phyloP scores from a whole-genome alignment of 2,113 vertebrate species.

The Salminus brasiliensis region DNA sequence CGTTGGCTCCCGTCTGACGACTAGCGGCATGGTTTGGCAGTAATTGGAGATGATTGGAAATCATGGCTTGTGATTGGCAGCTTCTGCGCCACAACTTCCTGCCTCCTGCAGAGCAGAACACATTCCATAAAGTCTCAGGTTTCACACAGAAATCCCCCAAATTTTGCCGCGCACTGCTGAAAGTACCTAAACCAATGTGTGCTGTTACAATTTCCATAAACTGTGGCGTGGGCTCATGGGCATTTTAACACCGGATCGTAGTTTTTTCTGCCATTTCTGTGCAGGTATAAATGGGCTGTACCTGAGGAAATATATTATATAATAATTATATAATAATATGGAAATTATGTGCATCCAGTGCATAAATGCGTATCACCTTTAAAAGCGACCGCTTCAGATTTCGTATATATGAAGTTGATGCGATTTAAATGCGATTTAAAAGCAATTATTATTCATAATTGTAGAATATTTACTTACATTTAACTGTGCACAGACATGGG shows the following conservation, averaged over 20 bases:
- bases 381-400: too few relatives aligned
- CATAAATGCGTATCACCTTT: too few relatives aligned
- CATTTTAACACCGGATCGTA: too few relatives aligned
- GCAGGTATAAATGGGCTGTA: too few relatives aligned
- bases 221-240: too few relatives aligned
- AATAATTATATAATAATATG: too few relatives aligned
- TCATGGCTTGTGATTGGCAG: conserved; percentile 60
- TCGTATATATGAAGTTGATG: too few relatives aligned
- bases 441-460: too few relatives aligned
- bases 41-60: conserved; percentile 62
- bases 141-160: conserved; percentile 26
- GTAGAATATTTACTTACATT: not conserved
- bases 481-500: not conserved
- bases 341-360: too few relatives aligned
- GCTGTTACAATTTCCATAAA: not conserved
- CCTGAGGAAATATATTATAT: too few relatives aligned
- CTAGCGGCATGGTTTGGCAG: not conserved
- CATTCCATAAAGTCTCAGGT: conserved; percentile 51
- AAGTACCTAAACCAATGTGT: conserved; percentile 3
- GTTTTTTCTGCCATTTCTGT: too few relatives aligned
- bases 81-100: conserved; percentile 58
- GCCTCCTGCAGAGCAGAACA: conserved; percentile 61
- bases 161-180: not conserved
- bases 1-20: conserved; percentile 7
- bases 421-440: too few relatives aligned